A percentile compares a stretch with the other conserved stretches of the same genome.
phyloP scores from a whole-genome alignment of 2,113 vertebrate genomes.

The Pao palembangensis region DNA sequence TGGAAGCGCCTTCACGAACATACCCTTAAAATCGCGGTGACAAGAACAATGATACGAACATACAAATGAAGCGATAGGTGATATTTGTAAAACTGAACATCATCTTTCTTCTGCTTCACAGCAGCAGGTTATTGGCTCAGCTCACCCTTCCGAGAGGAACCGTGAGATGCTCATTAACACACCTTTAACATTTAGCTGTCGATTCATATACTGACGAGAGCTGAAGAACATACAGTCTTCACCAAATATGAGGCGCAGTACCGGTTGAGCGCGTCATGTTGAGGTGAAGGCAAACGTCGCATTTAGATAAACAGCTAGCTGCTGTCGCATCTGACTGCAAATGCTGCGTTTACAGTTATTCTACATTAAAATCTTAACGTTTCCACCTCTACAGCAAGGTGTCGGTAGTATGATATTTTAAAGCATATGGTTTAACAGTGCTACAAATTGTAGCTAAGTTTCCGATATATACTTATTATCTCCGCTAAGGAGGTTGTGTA shows the following conservation, averaged over 20 bases:
- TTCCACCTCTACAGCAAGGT: not conserved
- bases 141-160: conserved; percentile 8
- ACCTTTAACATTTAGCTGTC: conserved; percentile 9
- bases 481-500: no score
- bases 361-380: no score
- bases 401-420: not conserved
- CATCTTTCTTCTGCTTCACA: conserved; percentile 2
- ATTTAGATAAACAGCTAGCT: conserved; percentile 3
- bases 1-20: fast-evolving
- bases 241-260: conserved; percentile 36
- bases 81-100: not conserved
- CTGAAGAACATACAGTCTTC: not conserved
- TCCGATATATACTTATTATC: no score
- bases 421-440: not conserved
- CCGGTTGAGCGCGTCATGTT: conserved; percentile 33
- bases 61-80: not conserved
- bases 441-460: no score
- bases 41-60: conserved; percentile 5
- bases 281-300: conserved; percentile 36
- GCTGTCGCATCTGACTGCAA: conserved; percentile 7
- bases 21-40: not conserved
- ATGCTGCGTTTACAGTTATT: not conserved
- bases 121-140: conserved; percentile 29
- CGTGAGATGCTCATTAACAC: conserved; percentile 38
- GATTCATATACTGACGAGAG: conserved; percentile 1